These are phyloP conservation scores for Galleria mellonella DNA, from an alignment of 1,140 invertebrate genomes.

Conservation along the genomic window DNA sequence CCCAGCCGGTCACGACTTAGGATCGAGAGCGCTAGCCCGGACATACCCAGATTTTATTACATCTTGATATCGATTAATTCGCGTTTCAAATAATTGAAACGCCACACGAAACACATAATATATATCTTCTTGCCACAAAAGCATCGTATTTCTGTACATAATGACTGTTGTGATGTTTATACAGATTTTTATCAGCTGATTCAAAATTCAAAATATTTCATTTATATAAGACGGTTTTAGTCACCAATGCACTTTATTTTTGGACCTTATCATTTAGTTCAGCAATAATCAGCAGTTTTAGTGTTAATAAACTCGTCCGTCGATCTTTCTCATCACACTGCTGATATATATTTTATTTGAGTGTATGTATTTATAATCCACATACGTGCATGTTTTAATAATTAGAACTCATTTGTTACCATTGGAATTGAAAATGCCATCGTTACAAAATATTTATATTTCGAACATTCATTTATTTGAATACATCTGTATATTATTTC, in stretches of 20 bases:
- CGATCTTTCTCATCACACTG: too few species aligned
- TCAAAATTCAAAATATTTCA: constrained; percentile 2
- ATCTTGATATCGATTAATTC: constrained; percentile 60
- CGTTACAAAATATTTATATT: neutral
- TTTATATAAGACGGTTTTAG: too few species aligned
- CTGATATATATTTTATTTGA: too few species aligned
- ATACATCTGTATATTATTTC: neutral
- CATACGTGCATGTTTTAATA: too few species aligned
- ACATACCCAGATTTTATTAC: constrained; percentile 59
- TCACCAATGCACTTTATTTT: too few species aligned
- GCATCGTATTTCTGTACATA: too few species aligned
- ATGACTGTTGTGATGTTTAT: neutral
- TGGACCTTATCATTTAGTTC: too few species aligned
- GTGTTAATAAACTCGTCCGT: too few species aligned
- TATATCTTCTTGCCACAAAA: too few species aligned
- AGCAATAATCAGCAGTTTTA: too few species aligned
- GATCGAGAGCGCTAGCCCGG: constrained; percentile 15
- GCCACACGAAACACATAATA: constrained; percentile 7
- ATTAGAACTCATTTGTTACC: too few species aligned
- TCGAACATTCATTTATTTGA: constrained; percentile 1
- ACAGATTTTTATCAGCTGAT: neutral
- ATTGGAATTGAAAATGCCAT: neutral
- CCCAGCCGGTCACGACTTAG: constrained; percentile 32
- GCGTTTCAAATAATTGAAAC: constrained; percentile 62
- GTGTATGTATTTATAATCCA: too few species aligned